phyloP scores from a whole-genome alignment of 2,113 vertebrate species.

The Hyaena hyaena region DNA sequence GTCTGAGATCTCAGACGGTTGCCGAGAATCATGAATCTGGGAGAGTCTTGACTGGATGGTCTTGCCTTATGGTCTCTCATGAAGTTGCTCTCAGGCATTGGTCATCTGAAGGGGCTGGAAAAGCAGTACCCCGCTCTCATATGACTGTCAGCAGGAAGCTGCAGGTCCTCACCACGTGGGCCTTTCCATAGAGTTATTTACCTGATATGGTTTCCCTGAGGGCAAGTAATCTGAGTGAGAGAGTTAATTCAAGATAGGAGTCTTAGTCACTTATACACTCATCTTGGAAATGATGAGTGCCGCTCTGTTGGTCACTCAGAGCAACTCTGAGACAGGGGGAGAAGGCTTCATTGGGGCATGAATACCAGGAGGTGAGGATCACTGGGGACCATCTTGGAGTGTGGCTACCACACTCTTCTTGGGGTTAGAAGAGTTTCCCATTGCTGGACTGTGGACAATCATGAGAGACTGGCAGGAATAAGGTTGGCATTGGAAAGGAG shows the following conservation, averaged over 20 bases:
- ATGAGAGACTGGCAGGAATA: background rate
- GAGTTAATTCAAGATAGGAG: background rate
- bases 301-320: background rate
- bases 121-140: background rate
- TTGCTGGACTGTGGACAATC: background rate
- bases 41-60: background rate
- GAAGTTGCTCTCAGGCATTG: background rate
- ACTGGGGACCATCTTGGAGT: background rate
- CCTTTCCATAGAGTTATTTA: background rate
- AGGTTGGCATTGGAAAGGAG: background rate
- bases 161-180: background rate
- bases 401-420: background rate
- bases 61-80: background rate
- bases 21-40: background rate
- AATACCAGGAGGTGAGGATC: background rate
- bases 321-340: background rate
- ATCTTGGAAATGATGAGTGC: background rate
- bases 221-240: background rate
- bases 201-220: background rate
- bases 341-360: background rate
- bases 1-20: background rate
- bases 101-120: background rate
- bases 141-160: background rate
- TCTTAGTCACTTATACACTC: background rate
- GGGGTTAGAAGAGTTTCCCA: background rate